Base-by-base conservation (phyloP, 2,888 invertebrate species). In the Zootermopsis nevadensis region DNA sequence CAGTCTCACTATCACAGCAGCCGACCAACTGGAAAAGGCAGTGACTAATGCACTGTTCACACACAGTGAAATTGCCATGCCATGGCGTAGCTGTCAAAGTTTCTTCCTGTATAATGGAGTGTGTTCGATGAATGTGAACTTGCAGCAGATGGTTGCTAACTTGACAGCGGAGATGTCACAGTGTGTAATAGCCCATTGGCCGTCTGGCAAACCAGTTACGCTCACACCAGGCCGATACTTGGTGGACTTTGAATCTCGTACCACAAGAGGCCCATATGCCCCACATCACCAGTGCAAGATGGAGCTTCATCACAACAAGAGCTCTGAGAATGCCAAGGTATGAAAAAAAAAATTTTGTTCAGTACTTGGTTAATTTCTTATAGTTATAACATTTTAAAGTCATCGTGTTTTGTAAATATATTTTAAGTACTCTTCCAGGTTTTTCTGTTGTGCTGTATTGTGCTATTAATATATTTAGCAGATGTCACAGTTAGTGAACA, bases 221-320 rank as follows among this genome's bases (percentile, higher is more conserved):
- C 88, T 94, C 7, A 90, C 91, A n/a, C 92, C 93, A 0, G 94
- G 94, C 0, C 91, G 94, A 8, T 91, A 94, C 24, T 89, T 93
- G 0, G 91, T 94, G 8, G 94, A 94, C 85, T 94, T 94, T 88
- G 93, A 93, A 86, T 94, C 94, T 2, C 88, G 88, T 77, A 79
- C 66, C 30, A 82, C 80, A 31, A 87, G 87, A 0, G 92, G 92
- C 0, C 89, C 92, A 6, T 93, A 93, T 87, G 93, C 93, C 33
- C 92, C 93, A 6, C 93, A 93, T 86, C 83, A 84, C 33, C 85
- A 85, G 60, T 86, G 95, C 53, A 95, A 95, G 90, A 96, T 96
- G 95, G 96, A 96, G 88, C 90, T 96, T 84, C 93, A 94, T 83
- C 96, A 96, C 87, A 94, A 93, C 87, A 93, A 93, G 86, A 93